phyloP scores from a whole-genome alignment of 2,888 invertebrate species.

The Kuschelorhynchus macadamiae region DNA sequence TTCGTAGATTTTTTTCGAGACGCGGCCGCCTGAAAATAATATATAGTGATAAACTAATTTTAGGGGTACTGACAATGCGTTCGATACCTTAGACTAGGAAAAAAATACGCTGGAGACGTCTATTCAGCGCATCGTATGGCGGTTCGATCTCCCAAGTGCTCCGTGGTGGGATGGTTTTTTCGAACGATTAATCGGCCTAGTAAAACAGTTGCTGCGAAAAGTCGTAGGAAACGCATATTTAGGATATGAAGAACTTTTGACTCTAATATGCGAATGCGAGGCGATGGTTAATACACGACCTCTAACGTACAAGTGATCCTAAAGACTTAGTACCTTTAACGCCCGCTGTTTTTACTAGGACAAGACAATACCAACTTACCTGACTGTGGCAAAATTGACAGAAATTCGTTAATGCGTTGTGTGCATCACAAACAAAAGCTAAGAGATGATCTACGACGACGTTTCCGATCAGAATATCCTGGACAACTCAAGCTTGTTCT shows the following conservation, averaged over 20 bases:
- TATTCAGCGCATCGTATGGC: no score
- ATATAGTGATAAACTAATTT: constrained; percentile 12
- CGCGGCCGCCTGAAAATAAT: constrained; percentile 6
- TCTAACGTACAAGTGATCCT: not conserved
- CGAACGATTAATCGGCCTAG: constrained; percentile 63
- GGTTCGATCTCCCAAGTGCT: no score
- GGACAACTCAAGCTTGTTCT: no score
- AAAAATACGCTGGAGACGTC: no score
- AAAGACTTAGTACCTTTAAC: constrained; percentile 6
- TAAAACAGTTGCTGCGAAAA: constrained; percentile 63
- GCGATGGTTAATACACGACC: constrained; percentile 27
- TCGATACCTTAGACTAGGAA: not conserved
- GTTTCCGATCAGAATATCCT: no score
- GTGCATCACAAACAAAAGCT: no score
- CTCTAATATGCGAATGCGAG: constrained; percentile 58
- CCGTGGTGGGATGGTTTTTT: constrained; percentile 50
- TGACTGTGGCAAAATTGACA: no score
- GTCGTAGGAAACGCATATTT: constrained; percentile 59
- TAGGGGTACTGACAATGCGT: not conserved
- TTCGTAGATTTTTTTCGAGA: constrained; percentile 9
- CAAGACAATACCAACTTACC: no score
- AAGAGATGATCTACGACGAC: no score
- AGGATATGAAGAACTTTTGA: constrained; percentile 54
- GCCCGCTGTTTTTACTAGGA: no score
- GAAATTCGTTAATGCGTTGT: no score